These are phyloP conservation scores for Calliphora vomitoria DNA, from an alignment of 2,888 invertebrate species.

Conservation along the genomic window DNA sequence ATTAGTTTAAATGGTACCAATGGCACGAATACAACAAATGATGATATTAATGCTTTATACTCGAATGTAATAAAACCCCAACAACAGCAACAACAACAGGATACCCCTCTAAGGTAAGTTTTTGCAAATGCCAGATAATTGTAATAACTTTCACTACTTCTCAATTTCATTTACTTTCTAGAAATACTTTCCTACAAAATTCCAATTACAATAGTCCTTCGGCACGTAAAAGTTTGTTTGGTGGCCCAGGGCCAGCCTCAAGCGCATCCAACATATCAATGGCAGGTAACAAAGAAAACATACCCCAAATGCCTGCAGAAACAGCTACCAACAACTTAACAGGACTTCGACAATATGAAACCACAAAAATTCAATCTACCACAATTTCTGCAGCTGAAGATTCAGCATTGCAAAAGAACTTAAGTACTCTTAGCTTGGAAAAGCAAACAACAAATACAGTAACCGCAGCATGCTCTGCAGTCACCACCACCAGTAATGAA, in stretches of 20 bases:
- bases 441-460: constrained; percentile 61
- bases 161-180: background rate
- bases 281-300: constrained; percentile 81
- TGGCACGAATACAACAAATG: constrained; percentile 60
- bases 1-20: constrained; percentile 77
- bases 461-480: background rate
- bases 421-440: constrained; percentile 81
- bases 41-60: constrained; percentile 76
- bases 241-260: constrained; percentile 31
- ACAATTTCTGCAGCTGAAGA: constrained; percentile 64
- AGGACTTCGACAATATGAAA: constrained; percentile 59
- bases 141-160: too few species aligned
- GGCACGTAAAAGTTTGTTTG: constrained; percentile 80
- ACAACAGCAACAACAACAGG: constrained; percentile 72
- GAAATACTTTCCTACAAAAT: constrained; percentile 67
- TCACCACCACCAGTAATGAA: constrained; percentile 74
- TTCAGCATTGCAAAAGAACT: constrained; percentile 80
- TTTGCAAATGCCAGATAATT: background rate
- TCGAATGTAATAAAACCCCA: constrained; percentile 78
- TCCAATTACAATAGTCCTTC: constrained; percentile 76
- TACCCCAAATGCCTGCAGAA: constrained; percentile 76
- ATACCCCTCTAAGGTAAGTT: constrained; percentile 71
- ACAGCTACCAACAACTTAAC: constrained; percentile 22
- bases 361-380: constrained; percentile 36
- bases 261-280: constrained; percentile 46